Percentiles rank a stretch among this genome's conserved stretches.
Conservation (phyloP, 2,888 invertebrate species). For the Bugula neritina region DNA sequence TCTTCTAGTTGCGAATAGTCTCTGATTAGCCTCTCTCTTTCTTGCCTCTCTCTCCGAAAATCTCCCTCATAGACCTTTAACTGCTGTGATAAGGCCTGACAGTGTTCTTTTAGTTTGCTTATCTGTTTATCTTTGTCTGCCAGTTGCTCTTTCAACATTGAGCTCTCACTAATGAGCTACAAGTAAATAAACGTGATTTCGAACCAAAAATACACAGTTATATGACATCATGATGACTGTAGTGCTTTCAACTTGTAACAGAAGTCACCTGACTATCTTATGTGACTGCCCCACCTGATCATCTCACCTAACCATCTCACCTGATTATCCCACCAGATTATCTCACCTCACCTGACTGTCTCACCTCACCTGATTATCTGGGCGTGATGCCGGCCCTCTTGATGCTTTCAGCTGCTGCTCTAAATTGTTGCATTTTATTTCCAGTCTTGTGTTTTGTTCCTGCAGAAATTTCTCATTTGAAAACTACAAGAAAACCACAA, state of each 20-base stretch:
- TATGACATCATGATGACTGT: too few species aligned
- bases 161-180: neutral
- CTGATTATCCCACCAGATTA: too few species aligned
- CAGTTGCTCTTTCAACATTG: neutral
- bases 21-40: neutral
- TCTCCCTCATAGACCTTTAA: neutral
- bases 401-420: neutral
- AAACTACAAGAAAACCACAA: neutral
- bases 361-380: too few species aligned
- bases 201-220: too few species aligned
- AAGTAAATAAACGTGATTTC: neutral
- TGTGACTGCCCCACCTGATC: too few species aligned
- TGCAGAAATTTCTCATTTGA: neutral
- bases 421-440: neutral
- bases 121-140: conserved; percentile 12
- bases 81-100: neutral
- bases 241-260: too few species aligned
- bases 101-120: conserved; percentile 5
- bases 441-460: conserved; percentile 19
- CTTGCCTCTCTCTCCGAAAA: neutral
- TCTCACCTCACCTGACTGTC: too few species aligned
- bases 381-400: too few species aligned
- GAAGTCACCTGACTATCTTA: too few species aligned
- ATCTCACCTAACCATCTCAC: too few species aligned
- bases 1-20: neutral